phyloP scores from a whole-genome alignment of 2,113 vertebrate species.

The Cyprinodon variegatus region DNA sequence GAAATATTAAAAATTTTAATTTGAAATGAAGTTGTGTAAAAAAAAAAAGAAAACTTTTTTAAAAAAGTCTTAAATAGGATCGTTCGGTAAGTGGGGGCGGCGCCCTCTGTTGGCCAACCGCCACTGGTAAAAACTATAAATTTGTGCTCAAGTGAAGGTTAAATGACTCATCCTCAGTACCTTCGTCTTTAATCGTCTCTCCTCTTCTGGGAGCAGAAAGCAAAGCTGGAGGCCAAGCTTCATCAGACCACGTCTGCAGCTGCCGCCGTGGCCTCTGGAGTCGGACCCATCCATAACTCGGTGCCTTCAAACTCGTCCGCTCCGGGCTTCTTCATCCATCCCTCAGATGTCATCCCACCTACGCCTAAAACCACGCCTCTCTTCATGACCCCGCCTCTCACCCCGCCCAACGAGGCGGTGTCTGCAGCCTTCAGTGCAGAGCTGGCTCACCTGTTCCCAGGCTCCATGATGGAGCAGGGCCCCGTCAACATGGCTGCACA shows the following conservation, averaged over 20 bases:
- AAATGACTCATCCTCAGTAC: not conserved
- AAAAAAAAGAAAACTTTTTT: too few relatives aligned
- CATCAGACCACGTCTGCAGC: constrained; percentile 97
- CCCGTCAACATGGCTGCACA: constrained; percentile 91
- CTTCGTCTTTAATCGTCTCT: not conserved
- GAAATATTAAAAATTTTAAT: too few relatives aligned
- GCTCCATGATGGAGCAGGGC: constrained; percentile 93
- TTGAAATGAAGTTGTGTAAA: too few relatives aligned
- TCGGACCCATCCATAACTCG: constrained; percentile 93
- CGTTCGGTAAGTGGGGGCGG: too few relatives aligned
- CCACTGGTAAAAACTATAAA: too few relatives aligned
- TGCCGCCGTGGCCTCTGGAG: constrained; percentile 85
- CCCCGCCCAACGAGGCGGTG: constrained; percentile 95
- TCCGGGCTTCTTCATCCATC: constrained; percentile 97
- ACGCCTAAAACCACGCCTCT: constrained; percentile 98
- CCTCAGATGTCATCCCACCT: constrained; percentile 97
- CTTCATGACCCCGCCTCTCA: constrained; percentile 98
- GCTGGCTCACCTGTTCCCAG: constrained; percentile 95
- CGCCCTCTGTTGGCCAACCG: too few relatives aligned
- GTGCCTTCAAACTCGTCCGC: constrained; percentile 94
- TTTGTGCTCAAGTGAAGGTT: too few relatives aligned
- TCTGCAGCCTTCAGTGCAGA: constrained; percentile 95
- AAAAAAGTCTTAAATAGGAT: too few relatives aligned
- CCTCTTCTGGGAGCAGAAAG: constrained; percentile 85
- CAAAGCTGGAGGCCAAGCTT: constrained; percentile 97